Conservation (phyloP, 2,113 vertebrate species). For the Ptychochromis oligacanthus region DNA sequence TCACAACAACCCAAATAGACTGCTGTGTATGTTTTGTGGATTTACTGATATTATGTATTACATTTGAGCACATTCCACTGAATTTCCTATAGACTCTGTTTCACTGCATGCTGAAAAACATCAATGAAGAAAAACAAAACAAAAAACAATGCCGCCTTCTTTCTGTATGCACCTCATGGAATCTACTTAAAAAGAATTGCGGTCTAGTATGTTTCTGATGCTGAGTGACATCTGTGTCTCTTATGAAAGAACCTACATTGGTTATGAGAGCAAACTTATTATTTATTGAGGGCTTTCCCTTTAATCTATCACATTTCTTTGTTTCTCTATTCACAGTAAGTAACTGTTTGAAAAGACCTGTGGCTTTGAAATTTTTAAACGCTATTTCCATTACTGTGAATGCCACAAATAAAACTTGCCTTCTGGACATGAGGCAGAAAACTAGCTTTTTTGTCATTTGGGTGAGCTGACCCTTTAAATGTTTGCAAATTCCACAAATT, state of each 20-base stretch:
- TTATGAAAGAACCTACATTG: not conserved
- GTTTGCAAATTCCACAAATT: not conserved
- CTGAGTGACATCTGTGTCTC: not conserved
- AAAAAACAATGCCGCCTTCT: not conserved
- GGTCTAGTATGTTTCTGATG: not conserved
- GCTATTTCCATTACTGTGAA: not conserved
- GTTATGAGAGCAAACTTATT: not conserved
- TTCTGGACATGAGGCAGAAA: not conserved
- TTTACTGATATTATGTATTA: not conserved
- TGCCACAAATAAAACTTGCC: not conserved
- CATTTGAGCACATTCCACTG: not conserved
- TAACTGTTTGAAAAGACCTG: not conserved
- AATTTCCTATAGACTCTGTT: not conserved
- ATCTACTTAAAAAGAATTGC: not conserved
- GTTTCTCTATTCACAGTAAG: not conserved
- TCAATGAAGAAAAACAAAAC: not conserved
- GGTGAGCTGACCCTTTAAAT: not conserved
- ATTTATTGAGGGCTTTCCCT: not conserved
- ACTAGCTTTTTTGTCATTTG: not conserved
- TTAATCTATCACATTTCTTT: not conserved
- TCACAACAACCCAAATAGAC: not conserved
- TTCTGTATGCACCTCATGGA: not conserved
- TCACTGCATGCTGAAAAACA: not conserved
- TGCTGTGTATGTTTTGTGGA: not conserved
- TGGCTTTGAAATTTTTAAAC: constrained; percentile 7